Conservation (phyloP, 1,140 invertebrate genomes). For the Zaprionus ornatus region DNA sequence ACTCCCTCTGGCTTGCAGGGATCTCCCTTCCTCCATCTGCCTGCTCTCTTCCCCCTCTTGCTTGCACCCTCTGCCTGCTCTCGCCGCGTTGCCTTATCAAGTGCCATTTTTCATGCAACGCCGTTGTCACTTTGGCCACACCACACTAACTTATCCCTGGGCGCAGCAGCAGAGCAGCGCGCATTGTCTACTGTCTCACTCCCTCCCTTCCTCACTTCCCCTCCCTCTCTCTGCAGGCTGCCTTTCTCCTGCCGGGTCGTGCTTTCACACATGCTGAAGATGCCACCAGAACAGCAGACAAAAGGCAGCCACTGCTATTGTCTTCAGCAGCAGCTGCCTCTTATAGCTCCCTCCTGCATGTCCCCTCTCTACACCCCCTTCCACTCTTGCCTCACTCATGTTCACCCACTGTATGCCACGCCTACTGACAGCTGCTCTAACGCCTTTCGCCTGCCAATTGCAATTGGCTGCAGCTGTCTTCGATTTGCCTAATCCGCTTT, state of each 20-base stretch:
- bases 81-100: slow-evolving; percentile 60
- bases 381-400: slow-evolving; percentile 5
- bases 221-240: no score
- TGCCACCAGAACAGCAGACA: slow-evolving; percentile 45
- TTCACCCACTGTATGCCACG: neutral
- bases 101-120: slow-evolving; percentile 79
- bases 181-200: slow-evolving; percentile 57
- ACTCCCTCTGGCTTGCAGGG: neutral
- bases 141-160: slow-evolving; percentile 75
- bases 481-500: slow-evolving; percentile 44
- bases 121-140: slow-evolving; percentile 60
- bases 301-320: slow-evolving; percentile 44
- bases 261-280: slow-evolving; percentile 65
- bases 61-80: neutral
- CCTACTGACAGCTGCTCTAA: neutral
- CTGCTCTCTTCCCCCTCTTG: neutral
- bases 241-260: neutral
- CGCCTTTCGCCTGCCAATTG: slow-evolving; percentile 14
- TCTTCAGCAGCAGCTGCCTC: slow-evolving; percentile 10
- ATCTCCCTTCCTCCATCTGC: no score
- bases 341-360: neutral
- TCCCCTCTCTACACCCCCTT: slow-evolving; percentile 42
- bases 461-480: slow-evolving; percentile 43
- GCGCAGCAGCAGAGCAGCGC: slow-evolving; percentile 39
- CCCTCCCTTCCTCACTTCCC: no score